Conservation (phyloP, 2,797 vertebrate species). For the Pipistrellus kuhlii region DNA sequence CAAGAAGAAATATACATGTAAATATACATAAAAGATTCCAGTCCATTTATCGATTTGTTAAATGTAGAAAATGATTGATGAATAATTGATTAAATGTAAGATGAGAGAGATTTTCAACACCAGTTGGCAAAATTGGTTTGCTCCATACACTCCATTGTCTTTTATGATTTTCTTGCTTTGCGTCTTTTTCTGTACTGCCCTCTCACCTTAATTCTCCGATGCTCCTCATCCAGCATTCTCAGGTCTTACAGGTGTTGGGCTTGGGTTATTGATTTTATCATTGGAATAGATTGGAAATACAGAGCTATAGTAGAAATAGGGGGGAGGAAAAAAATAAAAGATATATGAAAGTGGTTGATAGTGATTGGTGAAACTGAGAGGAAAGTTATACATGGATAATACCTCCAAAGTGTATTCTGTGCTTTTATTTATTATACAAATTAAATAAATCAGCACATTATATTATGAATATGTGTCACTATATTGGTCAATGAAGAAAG, state of each 20-base stretch:
- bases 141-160: fast-evolving
- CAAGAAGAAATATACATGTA: not conserved
- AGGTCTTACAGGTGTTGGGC: not conserved
- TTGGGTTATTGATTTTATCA: not conserved
- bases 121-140: fast-evolving
- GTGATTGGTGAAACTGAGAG: not conserved
- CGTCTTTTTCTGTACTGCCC: not conserved
- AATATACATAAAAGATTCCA: not conserved
- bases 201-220: not conserved
- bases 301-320: not conserved
- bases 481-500: not conserved
- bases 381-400: not conserved
- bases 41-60: not conserved
- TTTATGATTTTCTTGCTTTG: fast-evolving
- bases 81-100: not conserved
- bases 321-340: not conserved
- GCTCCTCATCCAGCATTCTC: not conserved
- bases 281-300: not conserved
- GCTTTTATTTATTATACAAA: not conserved
- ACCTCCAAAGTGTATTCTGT: not conserved
- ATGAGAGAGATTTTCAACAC: not conserved
- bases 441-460: not conserved
- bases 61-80: not conserved
- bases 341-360: not conserved
- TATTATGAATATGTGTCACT: not conserved